Percentiles rank a stretch among this genome's conserved stretches.
Conservation (phyloP, 1,140 invertebrate genomes). For the Drosophila rufa region DNA sequence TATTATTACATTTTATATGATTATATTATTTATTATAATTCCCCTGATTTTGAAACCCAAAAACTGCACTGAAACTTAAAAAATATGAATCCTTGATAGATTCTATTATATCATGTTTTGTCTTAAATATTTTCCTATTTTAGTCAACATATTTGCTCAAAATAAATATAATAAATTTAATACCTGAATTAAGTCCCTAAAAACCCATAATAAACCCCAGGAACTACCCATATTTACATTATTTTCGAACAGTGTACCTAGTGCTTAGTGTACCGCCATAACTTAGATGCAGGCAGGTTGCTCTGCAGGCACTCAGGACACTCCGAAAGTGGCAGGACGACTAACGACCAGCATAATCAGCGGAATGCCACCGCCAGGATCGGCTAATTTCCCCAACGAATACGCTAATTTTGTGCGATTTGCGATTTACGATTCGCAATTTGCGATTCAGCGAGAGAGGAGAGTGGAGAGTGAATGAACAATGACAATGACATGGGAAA, state of each 20-base stretch:
- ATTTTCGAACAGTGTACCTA: neutral
- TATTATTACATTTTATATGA: no score
- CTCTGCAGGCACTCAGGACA: neutral
- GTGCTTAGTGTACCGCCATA: constrained; percentile 14
- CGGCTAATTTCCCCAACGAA: constrained; percentile 55
- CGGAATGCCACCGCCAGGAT: constrained; percentile 3
- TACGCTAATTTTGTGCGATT: constrained; percentile 66
- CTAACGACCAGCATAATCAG: constrained; percentile 56
- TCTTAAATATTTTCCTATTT: no score
- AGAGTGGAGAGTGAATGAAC: constrained; percentile 31
- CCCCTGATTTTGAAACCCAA: no score
- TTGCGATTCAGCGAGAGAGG: constrained; percentile 45
- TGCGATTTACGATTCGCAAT: neutral
- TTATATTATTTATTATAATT: no score
- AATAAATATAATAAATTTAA: neutral
- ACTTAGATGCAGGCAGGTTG: constrained; percentile 1
- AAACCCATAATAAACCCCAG: neutral
- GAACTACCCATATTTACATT: neutral
- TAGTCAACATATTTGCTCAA: neutral
- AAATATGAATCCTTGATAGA: no score
- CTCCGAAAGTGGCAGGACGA: neutral
- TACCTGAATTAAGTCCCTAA: neutral
- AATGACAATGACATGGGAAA: constrained; percentile 42
- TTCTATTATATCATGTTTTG: no score
- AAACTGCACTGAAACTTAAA: no score